These are phyloP conservation scores for Clunio marinus DNA, from an alignment of 2,888 invertebrate genomes.

Conservation along the genomic window DNA sequence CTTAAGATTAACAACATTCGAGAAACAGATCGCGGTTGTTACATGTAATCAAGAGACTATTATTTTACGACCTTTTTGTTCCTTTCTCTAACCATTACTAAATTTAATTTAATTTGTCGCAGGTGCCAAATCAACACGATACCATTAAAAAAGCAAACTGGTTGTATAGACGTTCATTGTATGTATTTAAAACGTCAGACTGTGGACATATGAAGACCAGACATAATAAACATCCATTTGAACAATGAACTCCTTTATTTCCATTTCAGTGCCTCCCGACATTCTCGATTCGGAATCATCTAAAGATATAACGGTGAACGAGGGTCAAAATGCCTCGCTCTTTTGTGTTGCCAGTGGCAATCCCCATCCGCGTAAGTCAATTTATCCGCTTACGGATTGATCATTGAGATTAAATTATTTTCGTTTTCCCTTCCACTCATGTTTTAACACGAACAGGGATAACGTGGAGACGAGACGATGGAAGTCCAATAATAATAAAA, in stretches of 20 bases:
- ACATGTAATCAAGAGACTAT: slow-evolving; percentile 53
- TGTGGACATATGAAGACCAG: too few species aligned
- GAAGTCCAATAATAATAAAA: slow-evolving; percentile 55
- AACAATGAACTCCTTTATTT: slow-evolving; percentile 30
- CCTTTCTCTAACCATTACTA: neutral
- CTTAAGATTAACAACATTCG: slow-evolving; percentile 67
- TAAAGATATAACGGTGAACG: slow-evolving; percentile 67
- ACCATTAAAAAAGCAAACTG: slow-evolving; percentile 71
- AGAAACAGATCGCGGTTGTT: slow-evolving; percentile 71
- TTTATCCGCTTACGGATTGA: too few species aligned
- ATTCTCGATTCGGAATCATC: slow-evolving; percentile 73
- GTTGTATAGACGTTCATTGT: slow-evolving; percentile 75
- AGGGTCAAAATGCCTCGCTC: slow-evolving; percentile 70
- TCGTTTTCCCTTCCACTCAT: slow-evolving; percentile 40
- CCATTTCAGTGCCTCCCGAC: slow-evolving; percentile 69
- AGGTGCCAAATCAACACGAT: slow-evolving; percentile 70
- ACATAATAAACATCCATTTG: neutral
- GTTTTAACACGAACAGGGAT: slow-evolving; percentile 55
- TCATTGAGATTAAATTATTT: slow-evolving; percentile 6
- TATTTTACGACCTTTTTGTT: neutral
- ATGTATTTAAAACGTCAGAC: slow-evolving; percentile 45
- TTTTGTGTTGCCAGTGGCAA: slow-evolving; percentile 70
- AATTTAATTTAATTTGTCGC: neutral
- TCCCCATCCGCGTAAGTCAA: slow-evolving; percentile 56
- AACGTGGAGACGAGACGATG: slow-evolving; percentile 61